phyloP scores from a whole-genome alignment of 2,797 vertebrate species.

The Loriculus beryllinus region DNA sequence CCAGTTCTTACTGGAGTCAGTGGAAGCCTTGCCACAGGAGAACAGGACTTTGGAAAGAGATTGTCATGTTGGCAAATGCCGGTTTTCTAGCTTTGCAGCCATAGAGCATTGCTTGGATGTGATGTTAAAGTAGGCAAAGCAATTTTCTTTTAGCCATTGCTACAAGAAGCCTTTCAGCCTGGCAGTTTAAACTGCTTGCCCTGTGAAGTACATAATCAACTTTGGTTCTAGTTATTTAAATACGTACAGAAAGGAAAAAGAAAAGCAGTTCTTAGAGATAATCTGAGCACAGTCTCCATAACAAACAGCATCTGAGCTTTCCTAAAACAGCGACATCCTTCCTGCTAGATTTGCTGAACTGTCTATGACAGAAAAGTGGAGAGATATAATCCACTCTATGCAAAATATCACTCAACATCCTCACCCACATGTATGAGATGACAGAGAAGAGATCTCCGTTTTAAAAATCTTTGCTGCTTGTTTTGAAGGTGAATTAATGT shows the following conservation, averaged over 20 bases:
- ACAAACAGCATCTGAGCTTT: background rate
- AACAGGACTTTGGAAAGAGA: background rate
- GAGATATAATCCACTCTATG: background rate
- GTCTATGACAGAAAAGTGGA: background rate
- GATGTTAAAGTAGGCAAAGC: background rate
- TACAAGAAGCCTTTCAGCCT: background rate
- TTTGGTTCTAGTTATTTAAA: slow-evolving; percentile 29
- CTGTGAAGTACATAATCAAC: background rate
- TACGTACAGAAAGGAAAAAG: background rate
- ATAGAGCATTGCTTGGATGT: background rate
- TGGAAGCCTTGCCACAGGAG: background rate
- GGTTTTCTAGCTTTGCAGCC: background rate
- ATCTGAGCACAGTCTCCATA: background rate
- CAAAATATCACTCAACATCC: background rate
- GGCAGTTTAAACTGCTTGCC: background rate
- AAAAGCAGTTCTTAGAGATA: background rate
- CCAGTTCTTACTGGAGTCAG: background rate
- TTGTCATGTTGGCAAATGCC: background rate
- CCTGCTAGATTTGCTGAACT: background rate
- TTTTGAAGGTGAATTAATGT: background rate
- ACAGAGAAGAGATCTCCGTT: background rate
- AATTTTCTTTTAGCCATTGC: background rate
- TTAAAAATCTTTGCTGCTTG: background rate
- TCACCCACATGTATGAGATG: background rate
- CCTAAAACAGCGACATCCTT: background rate